Percentiles rank a stretch among this genome's conserved stretches.
Evolutionary conservation across 2,113 vertebrate genomes (phyloP).

Genomic region (Neodon shergylaensis): DNA sequence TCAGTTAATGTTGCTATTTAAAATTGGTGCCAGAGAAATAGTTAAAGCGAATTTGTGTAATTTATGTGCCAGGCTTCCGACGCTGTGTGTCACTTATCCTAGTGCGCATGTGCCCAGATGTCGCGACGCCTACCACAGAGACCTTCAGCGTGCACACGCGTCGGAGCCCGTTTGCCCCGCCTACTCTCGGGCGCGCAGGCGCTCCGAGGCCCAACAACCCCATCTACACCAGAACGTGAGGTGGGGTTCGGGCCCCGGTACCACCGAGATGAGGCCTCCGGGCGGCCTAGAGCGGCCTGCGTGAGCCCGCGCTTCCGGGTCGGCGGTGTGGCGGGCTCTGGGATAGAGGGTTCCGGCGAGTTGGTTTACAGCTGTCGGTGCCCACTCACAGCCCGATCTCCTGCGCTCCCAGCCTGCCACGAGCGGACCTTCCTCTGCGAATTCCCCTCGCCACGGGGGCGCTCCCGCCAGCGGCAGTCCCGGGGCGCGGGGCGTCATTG

Average conservation of each 20-base stretch:
- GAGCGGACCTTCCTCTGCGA: not conserved
- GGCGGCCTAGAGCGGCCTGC: not conserved
- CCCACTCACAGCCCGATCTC: not conserved
- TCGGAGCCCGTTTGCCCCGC: not conserved
- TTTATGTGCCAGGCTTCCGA: not conserved
- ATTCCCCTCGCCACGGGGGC: not conserved
- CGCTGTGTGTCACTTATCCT: not conserved
- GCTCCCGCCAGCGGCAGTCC: not conserved
- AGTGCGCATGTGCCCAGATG: not conserved
- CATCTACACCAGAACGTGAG: fast-evolving
- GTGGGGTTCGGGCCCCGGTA: not conserved
- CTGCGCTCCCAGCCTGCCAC: not conserved
- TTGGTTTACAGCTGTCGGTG: not conserved
- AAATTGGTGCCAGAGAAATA: not conserved
- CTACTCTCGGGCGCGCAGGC: too few species aligned
- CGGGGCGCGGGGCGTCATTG: too few species aligned
- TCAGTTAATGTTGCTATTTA: not conserved
- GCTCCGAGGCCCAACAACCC: too few species aligned
- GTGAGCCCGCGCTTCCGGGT: not conserved
- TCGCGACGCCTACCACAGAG: not conserved
- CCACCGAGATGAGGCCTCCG: not conserved
- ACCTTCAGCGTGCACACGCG: not conserved
- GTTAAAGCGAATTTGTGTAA: not conserved
- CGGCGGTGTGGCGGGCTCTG: not conserved
- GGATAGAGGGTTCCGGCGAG: not conserved